Conservation (phyloP, 2,888 invertebrate species). For the Panzeria rudis region DNA sequence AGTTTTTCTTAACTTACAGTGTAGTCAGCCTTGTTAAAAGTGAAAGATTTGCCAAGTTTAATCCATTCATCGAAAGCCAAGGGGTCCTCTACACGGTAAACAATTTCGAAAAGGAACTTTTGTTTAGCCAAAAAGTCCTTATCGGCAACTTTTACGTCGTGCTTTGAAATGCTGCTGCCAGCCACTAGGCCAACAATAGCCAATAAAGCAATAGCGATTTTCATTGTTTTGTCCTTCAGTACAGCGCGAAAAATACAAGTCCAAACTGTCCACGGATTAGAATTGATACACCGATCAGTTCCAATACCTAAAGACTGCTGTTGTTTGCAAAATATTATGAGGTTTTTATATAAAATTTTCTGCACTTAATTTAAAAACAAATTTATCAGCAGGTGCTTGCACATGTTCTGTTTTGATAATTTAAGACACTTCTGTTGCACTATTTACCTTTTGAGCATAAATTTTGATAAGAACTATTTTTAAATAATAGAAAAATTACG, state of each 20-base stretch:
- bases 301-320: conserved; percentile 77
- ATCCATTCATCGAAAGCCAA: conserved; percentile 75
- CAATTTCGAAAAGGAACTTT: conserved; percentile 74
- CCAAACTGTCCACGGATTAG: conserved; percentile 73
- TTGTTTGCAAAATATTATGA: neutral
- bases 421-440: conserved; percentile 8
- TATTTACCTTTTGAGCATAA: conserved; percentile 16
- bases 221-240: conserved; percentile 75
- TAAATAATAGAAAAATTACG: too few species aligned
- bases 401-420: neutral
- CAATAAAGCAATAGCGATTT: conserved; percentile 78
- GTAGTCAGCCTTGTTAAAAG: conserved; percentile 70
- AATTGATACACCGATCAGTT: conserved; percentile 66
- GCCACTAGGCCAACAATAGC: conserved; percentile 78
- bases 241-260: neutral
- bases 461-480: conserved; percentile 31
- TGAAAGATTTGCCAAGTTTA: conserved; percentile 71
- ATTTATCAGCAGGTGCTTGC: conserved; percentile 10
- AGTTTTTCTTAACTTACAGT: conserved; percentile 58
- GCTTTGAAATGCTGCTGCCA: conserved; percentile 56
- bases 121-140: conserved; percentile 74
- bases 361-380: conserved; percentile 44
- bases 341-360: conserved; percentile 60
- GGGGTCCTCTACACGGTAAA: conserved; percentile 73
- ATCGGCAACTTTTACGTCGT: conserved; percentile 72